These are phyloP conservation scores for Timema podura DNA, from an alignment of 2,888 invertebrate species.

Conservation along the genomic window DNA sequence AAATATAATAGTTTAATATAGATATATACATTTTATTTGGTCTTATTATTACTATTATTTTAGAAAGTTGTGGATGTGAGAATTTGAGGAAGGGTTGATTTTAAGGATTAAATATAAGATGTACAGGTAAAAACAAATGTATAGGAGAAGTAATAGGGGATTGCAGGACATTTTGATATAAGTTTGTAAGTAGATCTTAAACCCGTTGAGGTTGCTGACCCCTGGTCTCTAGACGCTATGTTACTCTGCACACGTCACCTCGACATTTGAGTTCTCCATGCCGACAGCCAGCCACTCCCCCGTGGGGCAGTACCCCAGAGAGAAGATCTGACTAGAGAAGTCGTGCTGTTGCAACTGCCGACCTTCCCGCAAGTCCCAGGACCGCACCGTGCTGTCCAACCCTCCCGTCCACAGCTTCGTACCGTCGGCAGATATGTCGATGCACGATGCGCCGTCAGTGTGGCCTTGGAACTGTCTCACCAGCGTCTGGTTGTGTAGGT, in stretches of 20 bases:
- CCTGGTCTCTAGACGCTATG: not conserved
- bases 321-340: conserved; percentile 86
- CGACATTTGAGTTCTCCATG: conserved; percentile 97
- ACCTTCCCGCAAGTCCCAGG: conserved; percentile 93
- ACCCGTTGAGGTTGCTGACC: too few relatives aligned
- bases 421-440: conserved; percentile 93
- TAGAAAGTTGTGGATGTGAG: too few relatives aligned
- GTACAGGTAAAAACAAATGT: too few relatives aligned
- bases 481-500: conserved; percentile 82
- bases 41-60: too few relatives aligned
- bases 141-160: too few relatives aligned
- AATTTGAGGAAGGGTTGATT: too few relatives aligned
- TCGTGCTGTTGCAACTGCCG: conserved; percentile 92
- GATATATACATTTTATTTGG: too few relatives aligned
- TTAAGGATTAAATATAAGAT: too few relatives aligned
- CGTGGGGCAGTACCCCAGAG: conserved; percentile 87
- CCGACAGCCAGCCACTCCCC: conserved; percentile 97
- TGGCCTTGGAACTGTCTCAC: conserved; percentile 94
- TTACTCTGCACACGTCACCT: conserved; percentile 51
- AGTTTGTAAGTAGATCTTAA: too few relatives aligned
- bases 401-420: conserved; percentile 89
- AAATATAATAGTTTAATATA: too few relatives aligned
- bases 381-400: conserved; percentile 92
- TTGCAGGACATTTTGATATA: too few relatives aligned
- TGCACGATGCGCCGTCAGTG: conserved; percentile 96